Conservation (phyloP, 2,888 invertebrate genomes). For the Archips xylosteana region DNA sequence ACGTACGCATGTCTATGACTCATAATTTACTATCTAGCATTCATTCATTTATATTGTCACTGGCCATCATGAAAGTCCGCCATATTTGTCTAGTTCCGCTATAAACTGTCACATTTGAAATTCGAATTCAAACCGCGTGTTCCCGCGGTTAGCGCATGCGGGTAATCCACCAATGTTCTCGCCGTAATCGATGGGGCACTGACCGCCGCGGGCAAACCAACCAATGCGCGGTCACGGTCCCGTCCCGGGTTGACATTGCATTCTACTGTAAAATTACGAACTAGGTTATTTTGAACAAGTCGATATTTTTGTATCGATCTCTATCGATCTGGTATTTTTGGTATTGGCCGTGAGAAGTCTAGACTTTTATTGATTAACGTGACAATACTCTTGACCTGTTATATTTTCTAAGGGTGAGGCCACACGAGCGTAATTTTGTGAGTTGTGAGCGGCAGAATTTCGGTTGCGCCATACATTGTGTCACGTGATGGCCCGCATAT, state of each 20-base stretch:
- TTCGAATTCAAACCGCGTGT: conserved; percentile 63
- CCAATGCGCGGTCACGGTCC: conserved; percentile 74
- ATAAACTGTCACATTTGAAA: conserved; percentile 39
- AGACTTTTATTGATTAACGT: not conserved
- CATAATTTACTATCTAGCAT: conserved; percentile 38
- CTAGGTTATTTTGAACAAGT: conserved; percentile 48
- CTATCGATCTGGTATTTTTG: conserved; percentile 16
- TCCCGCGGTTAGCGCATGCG: conserved; percentile 59
- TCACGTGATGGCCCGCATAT: too few species aligned
- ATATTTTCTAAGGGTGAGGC: too few species aligned
- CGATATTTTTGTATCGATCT: conserved; percentile 39
- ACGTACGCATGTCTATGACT: conserved; percentile 25
- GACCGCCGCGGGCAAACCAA: conserved; percentile 57
- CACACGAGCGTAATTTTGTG: too few species aligned
- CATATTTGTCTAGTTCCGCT: conserved; percentile 51
- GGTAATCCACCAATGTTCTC: conserved; percentile 69
- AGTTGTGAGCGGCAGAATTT: too few species aligned
- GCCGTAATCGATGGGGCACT: conserved; percentile 62
- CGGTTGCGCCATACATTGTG: too few species aligned
- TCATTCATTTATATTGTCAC: conserved; percentile 41
- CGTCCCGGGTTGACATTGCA: conserved; percentile 69
- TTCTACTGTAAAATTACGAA: conserved; percentile 55
- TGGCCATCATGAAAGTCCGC: conserved; percentile 35
- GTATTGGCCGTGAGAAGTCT: conserved; percentile 18
- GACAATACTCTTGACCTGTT: not conserved